Percentiles rank a stretch among this genome's conserved stretches.
These are phyloP conservation scores for Halesus radiatus DNA, from an alignment of 1,140 invertebrate species.

Conservation along the genomic window DNA sequence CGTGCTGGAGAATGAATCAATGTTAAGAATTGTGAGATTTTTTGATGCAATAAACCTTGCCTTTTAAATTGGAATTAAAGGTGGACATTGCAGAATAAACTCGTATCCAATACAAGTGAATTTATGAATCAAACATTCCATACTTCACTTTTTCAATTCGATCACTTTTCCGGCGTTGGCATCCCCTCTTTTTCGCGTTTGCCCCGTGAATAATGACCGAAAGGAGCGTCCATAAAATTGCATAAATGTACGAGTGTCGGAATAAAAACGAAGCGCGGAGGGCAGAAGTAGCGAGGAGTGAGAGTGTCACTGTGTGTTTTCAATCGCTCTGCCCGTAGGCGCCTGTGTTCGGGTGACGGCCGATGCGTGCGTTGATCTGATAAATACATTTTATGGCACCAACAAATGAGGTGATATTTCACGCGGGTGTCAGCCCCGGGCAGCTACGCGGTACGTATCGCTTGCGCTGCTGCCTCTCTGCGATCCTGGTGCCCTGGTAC, in stretches of 20 bases:
- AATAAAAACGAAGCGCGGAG: neutral
- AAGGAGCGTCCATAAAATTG: neutral
- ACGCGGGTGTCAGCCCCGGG: constrained; percentile 32
- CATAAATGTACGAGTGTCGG: no score
- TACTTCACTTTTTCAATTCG: constrained; percentile 11
- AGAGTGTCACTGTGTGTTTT: constrained; percentile 38
- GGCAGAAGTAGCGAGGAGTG: neutral
- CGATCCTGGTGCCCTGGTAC: neutral
- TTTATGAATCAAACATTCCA: constrained; percentile 6
- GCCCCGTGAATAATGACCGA: constrained; percentile 26
- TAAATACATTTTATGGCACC: constrained; percentile 53
- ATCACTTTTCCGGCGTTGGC: constrained; percentile 6
- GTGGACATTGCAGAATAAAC: no score
- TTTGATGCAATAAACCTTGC: no score
- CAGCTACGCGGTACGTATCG: neutral
- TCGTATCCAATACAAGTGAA: neutral
- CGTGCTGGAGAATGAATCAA: no score
- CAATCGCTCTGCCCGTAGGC: constrained; percentile 29
- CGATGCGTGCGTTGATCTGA: constrained; percentile 53
- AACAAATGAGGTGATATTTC: constrained; percentile 55
- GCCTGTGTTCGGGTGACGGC: constrained; percentile 23
- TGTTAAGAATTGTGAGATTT: no score
- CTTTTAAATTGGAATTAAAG: no score
- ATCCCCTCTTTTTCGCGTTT: neutral
- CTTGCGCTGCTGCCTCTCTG: neutral